phyloP scores from a whole-genome alignment of 2,113 vertebrate genomes.

The Alexandromys fortis region DNA sequence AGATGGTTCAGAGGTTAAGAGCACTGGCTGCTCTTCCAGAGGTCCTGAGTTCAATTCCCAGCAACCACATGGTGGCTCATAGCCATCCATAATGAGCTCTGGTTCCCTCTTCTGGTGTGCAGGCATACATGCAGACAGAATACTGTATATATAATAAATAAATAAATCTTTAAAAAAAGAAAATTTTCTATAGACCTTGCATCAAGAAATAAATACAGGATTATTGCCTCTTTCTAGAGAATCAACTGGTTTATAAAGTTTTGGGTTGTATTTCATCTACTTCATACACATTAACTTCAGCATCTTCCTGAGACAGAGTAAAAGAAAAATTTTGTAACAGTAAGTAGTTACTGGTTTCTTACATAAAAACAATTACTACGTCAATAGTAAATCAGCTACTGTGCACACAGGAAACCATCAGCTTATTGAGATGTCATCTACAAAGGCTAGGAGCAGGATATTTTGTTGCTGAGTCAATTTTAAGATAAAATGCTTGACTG shows the following conservation, averaged over 20 bases:
- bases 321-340: constrained; percentile 17
- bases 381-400: background rate
- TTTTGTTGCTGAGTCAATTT: background rate
- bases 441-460: background rate
- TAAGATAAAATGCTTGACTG: background rate
- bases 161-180: background rate
- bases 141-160: no score
- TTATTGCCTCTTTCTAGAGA: background rate
- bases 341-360: background rate
- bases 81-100: no score
- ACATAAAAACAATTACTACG: background rate
- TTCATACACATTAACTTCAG: background rate
- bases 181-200: background rate
- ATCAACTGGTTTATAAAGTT: background rate
- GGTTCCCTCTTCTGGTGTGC: no score
- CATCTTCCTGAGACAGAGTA: background rate
- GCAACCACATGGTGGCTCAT: no score
- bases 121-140: no score
- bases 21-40: no score
- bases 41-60: no score
- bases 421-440: background rate
- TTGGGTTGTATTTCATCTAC: background rate
- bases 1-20: no score
- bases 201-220: background rate
- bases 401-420: background rate